Evolutionary conservation across 2,888 invertebrate species (phyloP), one percentile per base, ranked within the genome.

Genomic region (Elmis aenea): DNA sequence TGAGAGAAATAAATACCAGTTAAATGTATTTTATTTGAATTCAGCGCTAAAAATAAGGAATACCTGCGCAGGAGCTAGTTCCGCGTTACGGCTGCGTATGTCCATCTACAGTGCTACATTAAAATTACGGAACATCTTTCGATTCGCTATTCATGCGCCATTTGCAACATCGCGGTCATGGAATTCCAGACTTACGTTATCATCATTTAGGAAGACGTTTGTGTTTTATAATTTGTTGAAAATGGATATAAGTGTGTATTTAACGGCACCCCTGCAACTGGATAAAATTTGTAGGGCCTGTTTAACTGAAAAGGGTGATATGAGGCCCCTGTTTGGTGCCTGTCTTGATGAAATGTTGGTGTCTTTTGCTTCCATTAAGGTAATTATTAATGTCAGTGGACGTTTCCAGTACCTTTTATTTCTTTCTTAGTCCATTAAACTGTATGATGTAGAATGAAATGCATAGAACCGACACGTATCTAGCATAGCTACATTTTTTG

Each of bases 291-390:
- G 72, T 53, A 59, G 72, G 38, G 69, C 70, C 11, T 72, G 72
- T 53, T 52, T 72, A 31, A 58, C 66, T 11, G 65, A 64, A 55
- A 69, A 67, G 46, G 69, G 69, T 5, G 67, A 69, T 38, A 71
- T 72, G 71, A 61, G 66, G 42, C 68, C 70, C 11, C 56, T 72
- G 34, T 72, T 67, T 54, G 72, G 71, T 9, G 67, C 70, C 21
- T 71, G 69, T 51, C 56, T 72, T 23, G 71, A 72, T 46, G 67
- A 70, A 61, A 72, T 72, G 72, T 54, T 72, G 10, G 52, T 62
- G 38, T 64, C 67, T 15, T 67, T 72, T 40, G 66, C 71, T 37
- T 52, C 60, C 29, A 57, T 70, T 24, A 51, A 69, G 59, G 70
- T 71, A 59, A 38, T 46, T 32, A 20, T 33, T 13, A 11, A 16